These are phyloP conservation scores for Cyprinus carpio DNA, from an alignment of 2,113 vertebrate species.

Conservation along the genomic window DNA sequence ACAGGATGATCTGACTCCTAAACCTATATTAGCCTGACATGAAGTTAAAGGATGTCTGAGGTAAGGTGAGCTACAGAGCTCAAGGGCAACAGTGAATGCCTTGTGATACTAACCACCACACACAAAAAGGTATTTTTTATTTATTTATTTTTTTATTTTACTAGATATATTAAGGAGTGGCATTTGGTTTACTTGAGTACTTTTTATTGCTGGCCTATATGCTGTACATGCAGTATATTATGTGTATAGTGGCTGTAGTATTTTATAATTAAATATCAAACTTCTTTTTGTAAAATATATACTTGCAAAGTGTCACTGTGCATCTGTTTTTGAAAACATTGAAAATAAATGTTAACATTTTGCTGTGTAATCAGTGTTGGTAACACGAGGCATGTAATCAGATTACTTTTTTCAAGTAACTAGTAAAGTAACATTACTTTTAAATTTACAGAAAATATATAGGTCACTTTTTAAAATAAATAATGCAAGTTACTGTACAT, in stretches of 20 bases:
- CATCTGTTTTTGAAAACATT: neutral
- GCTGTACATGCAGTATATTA: too few species aligned
- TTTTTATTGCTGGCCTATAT: too few species aligned
- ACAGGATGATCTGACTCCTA: conserved; percentile 1
- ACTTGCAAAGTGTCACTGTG: neutral
- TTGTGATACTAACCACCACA: neutral
- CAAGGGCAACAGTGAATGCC: neutral
- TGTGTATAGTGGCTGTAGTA: too few species aligned
- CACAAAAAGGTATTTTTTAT: neutral
- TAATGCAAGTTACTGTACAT: too few species aligned
- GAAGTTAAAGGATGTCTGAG: conserved; percentile 8
- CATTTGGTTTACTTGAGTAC: neutral
- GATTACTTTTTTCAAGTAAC: neutral
- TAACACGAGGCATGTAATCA: neutral
- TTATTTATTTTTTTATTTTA: neutral
- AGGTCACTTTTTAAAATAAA: too few species aligned
- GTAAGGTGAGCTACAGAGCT: neutral
- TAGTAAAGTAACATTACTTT: neutral
- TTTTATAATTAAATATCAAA: neutral
- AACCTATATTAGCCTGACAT: conserved; percentile 3
- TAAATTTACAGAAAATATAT: neutral
- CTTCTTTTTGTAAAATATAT: neutral
- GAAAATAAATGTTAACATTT: neutral
- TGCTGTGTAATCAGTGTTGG: neutral
- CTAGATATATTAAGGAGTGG: neutral